These are phyloP conservation scores for Fabriciana adippe DNA, from an alignment of 2,888 invertebrate species.

Conservation along the genomic window DNA sequence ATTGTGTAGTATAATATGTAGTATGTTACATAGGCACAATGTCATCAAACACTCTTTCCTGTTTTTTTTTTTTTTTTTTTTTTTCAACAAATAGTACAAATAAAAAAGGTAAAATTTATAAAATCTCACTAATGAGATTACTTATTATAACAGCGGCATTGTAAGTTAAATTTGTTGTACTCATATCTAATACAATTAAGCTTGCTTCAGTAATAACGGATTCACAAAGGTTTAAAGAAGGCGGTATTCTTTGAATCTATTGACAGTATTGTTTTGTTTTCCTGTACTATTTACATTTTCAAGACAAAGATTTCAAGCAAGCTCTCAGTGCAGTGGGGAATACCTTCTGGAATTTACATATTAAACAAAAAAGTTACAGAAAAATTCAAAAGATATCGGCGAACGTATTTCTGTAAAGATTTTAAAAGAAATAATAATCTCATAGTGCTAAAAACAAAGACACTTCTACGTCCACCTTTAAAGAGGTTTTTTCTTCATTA, in stretches of 20 bases:
- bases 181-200: slow-evolving; percentile 32
- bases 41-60: too few relatives aligned
- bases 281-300: slow-evolving; percentile 15
- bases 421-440: too few relatives aligned
- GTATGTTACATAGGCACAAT: too few relatives aligned
- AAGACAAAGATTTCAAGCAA: slow-evolving; percentile 11
- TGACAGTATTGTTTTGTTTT: slow-evolving; percentile 21
- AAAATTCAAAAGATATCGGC: background rate
- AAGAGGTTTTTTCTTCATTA: too few relatives aligned
- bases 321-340: slow-evolving; percentile 14
- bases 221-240: slow-evolving; percentile 27
- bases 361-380: background rate
- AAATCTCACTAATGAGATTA: slow-evolving; percentile 15
- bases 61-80: too few relatives aligned
- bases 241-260: slow-evolving; percentile 25
- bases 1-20: too few relatives aligned
- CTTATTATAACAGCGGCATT: slow-evolving; percentile 10
- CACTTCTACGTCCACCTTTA: too few relatives aligned
- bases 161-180: slow-evolving; percentile 22
- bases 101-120: background rate
- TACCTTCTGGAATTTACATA: slow-evolving; percentile 26
- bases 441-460: too few relatives aligned
- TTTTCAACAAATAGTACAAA: background rate
- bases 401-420: too few relatives aligned
- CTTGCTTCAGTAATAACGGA: slow-evolving; percentile 18